Evolutionary conservation across 2,797 vertebrate species (phyloP).

Genomic region (Lemur catta): DNA sequence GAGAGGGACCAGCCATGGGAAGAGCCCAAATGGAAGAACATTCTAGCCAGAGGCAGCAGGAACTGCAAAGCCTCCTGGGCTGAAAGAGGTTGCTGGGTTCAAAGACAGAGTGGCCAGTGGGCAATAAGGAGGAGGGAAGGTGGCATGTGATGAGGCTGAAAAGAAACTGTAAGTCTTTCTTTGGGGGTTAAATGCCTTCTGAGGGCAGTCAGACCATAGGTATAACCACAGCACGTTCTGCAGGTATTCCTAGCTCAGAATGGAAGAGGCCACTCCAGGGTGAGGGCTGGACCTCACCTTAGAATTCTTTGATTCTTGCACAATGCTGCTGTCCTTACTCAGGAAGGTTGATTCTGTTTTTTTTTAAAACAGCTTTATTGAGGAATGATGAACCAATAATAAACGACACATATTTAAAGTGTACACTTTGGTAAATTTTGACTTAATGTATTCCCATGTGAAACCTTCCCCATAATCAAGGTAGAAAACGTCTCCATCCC

Average conservation of each 20-base stretch:
- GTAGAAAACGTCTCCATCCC: rapidly evolving
- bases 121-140: background rate
- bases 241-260: background rate
- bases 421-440: background rate
- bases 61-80: background rate
- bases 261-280: background rate
- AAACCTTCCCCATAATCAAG: background rate
- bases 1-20: background rate
- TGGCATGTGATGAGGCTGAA: background rate
- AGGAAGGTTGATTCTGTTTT: background rate
- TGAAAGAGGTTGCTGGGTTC: background rate
- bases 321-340: background rate
- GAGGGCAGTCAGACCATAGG: rapidly evolving
- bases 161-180: background rate
- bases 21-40: background rate
- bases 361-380: background rate
- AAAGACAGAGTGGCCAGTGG: background rate
- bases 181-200: background rate
- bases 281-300: background rate
- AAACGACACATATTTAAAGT: background rate
- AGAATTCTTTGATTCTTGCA: background rate
- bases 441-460: rapidly evolving
- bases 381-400: background rate
- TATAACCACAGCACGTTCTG: background rate
- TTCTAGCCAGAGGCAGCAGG: background rate